These are phyloP conservation scores for Propithecus perrieri DNA, from an alignment of 2,797 vertebrate species.

Conservation along the genomic window DNA sequence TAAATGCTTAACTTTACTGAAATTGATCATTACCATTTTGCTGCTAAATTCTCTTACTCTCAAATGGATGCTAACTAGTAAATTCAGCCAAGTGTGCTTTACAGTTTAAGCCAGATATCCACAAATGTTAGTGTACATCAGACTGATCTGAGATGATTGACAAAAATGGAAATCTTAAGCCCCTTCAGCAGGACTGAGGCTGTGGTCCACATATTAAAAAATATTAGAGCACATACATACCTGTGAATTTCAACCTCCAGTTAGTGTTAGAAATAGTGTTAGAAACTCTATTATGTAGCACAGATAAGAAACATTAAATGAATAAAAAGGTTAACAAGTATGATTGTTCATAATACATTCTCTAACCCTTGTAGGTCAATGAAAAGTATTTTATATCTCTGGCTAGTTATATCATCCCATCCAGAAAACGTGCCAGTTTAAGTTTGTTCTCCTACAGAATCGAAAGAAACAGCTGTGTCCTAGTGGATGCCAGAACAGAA, in stretches of 20 bases:
- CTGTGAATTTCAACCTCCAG: neutral
- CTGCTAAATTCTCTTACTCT: neutral
- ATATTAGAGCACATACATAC: neutral
- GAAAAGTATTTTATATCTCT: constrained; percentile 28
- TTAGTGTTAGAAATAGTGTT: neutral
- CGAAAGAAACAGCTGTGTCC: constrained; percentile 65
- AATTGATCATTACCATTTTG: constrained; percentile 11
- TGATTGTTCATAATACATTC: constrained; percentile 13
- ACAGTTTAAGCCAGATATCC: neutral
- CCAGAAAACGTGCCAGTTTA: neutral
- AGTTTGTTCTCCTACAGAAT: neutral
- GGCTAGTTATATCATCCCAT: constrained; percentile 4
- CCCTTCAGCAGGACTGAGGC: neutral
- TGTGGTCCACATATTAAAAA: neutral
- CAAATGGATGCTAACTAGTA: neutral
- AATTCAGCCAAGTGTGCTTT: neutral
- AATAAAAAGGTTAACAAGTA: neutral
- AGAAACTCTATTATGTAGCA: neutral
- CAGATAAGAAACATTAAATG: neutral
- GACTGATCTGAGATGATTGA: neutral
- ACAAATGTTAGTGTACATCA: neutral
- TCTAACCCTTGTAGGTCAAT: neutral
- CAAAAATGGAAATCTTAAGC: neutral
- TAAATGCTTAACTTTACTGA: neutral
- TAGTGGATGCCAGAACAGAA: constrained; percentile 49